Percentiles rank a stretch among this genome's conserved stretches.
These are phyloP conservation scores for Cardinalis cardinalis DNA, from an alignment of 2,113 vertebrate species.

Conservation along the genomic window DNA sequence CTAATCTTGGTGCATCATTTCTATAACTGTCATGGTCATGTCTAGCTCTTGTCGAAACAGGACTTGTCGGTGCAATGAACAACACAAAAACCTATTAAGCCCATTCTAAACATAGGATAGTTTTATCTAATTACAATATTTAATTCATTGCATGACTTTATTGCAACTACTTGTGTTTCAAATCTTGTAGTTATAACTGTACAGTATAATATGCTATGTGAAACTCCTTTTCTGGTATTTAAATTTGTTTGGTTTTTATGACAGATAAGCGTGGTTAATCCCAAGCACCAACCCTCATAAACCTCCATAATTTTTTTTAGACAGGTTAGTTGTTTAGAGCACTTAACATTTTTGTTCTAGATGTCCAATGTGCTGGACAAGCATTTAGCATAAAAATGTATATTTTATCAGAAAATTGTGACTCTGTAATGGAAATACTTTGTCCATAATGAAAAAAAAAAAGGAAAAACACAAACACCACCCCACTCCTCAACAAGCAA, in stretches of 20 bases:
- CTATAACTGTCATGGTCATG: not conserved
- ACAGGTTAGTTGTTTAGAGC: not conserved
- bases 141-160: not conserved
- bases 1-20: not conserved
- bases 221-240: not conserved
- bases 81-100: not conserved
- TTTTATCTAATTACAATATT: not conserved
- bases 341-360: not conserved
- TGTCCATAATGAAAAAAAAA: not conserved
- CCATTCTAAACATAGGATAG: not conserved
- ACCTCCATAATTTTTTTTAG: not conserved
- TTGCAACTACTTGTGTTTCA: not conserved
- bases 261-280: not conserved
- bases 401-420: not conserved
- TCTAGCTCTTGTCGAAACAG: not conserved
- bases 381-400: not conserved
- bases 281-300: not conserved
- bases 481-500: fast-evolving
- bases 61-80: not conserved
- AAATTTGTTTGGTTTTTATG: not conserved
- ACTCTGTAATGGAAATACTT: not conserved
- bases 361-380: not conserved
- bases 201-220: not conserved
- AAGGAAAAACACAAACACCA: no score
- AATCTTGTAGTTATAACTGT: not conserved